phyloP scores from a whole-genome alignment of 2,113 vertebrate genomes.

The Tichodroma muraria region DNA sequence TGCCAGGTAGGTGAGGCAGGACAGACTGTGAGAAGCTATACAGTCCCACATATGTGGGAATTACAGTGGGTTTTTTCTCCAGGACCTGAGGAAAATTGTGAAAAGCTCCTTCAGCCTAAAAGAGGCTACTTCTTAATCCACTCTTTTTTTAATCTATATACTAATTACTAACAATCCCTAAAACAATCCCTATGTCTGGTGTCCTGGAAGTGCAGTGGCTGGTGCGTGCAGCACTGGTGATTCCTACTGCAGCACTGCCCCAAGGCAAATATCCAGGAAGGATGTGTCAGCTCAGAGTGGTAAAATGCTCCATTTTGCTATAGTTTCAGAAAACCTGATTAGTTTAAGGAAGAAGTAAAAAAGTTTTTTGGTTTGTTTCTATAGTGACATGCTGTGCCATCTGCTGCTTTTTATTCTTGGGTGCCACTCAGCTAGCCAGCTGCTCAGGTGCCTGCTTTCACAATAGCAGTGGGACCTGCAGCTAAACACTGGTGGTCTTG shows the following conservation, averaged over 20 bases:
- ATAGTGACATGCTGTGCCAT: not conserved
- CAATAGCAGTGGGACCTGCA: not conserved
- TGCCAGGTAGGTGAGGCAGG: not conserved
- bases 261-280: not conserved
- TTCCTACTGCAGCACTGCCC: not conserved
- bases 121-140: not conserved
- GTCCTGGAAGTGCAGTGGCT: not conserved
- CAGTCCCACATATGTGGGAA: not conserved
- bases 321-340: not conserved
- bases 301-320: not conserved
- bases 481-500: not conserved
- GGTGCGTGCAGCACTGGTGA: not conserved
- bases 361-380: not conserved
- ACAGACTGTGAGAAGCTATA: not conserved
- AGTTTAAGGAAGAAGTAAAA: not conserved
- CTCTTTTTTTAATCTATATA: not conserved
- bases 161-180: not conserved
- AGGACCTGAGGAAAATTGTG: not conserved
- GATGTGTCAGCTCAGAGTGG: not conserved
- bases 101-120: not conserved
- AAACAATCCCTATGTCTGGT: not conserved
- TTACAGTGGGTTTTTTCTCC: not conserved
- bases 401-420: not conserved
- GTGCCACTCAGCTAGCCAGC: not conserved
- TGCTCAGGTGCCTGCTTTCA: not conserved